Evolutionary conservation across 2,113 vertebrate species (phyloP).

Genomic region (Cygnus atratus): DNA sequence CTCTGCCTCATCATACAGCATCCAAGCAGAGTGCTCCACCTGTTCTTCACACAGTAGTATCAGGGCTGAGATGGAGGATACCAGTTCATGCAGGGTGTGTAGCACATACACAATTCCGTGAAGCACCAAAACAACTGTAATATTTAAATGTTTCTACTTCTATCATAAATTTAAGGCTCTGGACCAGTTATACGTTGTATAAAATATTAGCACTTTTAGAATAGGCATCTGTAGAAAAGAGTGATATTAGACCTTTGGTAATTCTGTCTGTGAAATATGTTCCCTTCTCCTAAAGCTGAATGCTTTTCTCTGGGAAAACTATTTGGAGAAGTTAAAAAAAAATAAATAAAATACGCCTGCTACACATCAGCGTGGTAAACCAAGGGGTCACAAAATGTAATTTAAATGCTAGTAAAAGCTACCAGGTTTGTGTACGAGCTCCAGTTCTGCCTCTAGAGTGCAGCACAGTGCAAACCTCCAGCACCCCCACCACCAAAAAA

Average conservation of each 20-base stretch:
- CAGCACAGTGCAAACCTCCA: not conserved
- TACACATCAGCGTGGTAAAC: not conserved
- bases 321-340: not conserved
- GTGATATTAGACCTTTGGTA: not conserved
- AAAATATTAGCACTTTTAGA: not conserved
- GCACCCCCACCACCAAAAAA: not conserved
- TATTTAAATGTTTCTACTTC: not conserved
- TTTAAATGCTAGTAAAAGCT: not conserved
- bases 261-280: not conserved
- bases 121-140: not conserved
- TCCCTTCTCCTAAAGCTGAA: not conserved
- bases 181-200: not conserved
- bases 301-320: not conserved
- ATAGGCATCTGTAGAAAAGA: not conserved
- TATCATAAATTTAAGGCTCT: not conserved
- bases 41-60: rapidly evolving
- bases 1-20: not conserved
- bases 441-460: not conserved
- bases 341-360: rapidly evolving
- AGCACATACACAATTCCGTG: not conserved
- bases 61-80: not conserved
- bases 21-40: not conserved
- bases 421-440: not conserved
- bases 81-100: not conserved
- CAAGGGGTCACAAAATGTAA: not conserved